Evolutionary conservation across 2,113 vertebrate genomes (phyloP), one percentile per base, ranked within the genome.

Genomic region (Hemiprocne comata): DNA sequence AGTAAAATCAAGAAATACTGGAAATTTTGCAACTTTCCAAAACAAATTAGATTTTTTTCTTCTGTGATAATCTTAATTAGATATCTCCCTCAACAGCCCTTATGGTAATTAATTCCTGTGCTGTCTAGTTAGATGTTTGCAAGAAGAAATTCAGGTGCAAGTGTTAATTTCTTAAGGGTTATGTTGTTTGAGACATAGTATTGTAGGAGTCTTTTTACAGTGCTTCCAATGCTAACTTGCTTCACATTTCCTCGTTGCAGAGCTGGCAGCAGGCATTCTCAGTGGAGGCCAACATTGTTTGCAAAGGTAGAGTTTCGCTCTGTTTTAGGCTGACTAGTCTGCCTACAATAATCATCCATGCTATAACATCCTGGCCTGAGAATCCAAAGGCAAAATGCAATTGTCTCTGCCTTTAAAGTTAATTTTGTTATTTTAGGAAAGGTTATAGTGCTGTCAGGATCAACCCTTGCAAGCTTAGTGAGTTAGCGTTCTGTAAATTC

Each of bases 361-460:
- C n/a, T 87, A 31, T 55, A 71, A 85, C 48, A 75, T 33, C 44
- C 57, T 87, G 66, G 61, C 25, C 66, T 74, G 73, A 57, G 46
- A 85, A 89, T 76, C 94, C 54, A 85, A 81, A 94, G 25, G 40
- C 55, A 87, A 85, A 85, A 82, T 26, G 12, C 40, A 69, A 66
- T 92, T 81, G 21, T 24, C 5, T 85, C 40, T 91, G 17, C 33
- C 40, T 92, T 78, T 69, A 84, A 78, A 92, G 83, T 76, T 89
- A 4, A 8, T 31, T 79, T 91, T 72, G 67, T 93, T 93, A 53
- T 87, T 92, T 87, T 70, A 83, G 60, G 77, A 82, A 93, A 85
- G 85, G 53, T 87, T 95, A 42, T 60, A 73, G 20, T 50, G 33
- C 46, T 90, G 75, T 79, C 70, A 94, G 66, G 26, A 82, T 73